phyloP scores from a whole-genome alignment of 2,113 vertebrate genomes.

The Petaurus breviceps region DNA sequence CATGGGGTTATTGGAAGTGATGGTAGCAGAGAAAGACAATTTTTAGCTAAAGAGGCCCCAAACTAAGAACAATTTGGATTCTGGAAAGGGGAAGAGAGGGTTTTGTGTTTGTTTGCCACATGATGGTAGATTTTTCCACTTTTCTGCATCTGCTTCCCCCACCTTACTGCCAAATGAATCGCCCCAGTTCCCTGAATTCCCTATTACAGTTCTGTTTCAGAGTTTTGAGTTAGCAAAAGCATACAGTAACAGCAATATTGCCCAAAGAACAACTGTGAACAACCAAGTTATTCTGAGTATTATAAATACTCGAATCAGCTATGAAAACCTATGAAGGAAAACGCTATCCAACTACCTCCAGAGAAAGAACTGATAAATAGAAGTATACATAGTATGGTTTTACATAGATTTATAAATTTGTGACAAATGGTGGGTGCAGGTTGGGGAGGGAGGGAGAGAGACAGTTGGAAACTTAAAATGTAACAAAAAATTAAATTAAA shows the following conservation, averaged over 20 bases:
- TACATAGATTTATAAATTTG: too few species aligned
- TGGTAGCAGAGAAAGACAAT: neutral
- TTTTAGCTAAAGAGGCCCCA: neutral
- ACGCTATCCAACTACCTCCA: too few species aligned
- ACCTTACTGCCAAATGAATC: neutral
- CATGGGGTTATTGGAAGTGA: neutral
- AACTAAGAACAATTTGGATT: neutral
- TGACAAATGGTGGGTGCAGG: too few species aligned
- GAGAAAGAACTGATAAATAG: too few species aligned
- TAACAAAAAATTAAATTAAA: neutral
- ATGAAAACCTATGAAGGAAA: too few species aligned
- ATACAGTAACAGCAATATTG: too few species aligned
- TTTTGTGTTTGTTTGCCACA: neutral
- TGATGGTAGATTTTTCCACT: neutral
- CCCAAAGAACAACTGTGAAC: too few species aligned
- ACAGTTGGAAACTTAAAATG: too few species aligned
- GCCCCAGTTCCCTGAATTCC: neutral
- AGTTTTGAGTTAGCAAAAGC: neutral
- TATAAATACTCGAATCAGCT: too few species aligned
- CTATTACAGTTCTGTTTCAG: neutral
- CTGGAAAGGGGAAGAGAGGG: neutral
- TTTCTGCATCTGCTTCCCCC: neutral
- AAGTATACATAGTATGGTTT: too few species aligned
- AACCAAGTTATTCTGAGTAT: too few species aligned
- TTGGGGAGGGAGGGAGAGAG: too few species aligned